Conservation (phyloP, 2,888 invertebrate genomes). For the Galerucella pusilla region DNA sequence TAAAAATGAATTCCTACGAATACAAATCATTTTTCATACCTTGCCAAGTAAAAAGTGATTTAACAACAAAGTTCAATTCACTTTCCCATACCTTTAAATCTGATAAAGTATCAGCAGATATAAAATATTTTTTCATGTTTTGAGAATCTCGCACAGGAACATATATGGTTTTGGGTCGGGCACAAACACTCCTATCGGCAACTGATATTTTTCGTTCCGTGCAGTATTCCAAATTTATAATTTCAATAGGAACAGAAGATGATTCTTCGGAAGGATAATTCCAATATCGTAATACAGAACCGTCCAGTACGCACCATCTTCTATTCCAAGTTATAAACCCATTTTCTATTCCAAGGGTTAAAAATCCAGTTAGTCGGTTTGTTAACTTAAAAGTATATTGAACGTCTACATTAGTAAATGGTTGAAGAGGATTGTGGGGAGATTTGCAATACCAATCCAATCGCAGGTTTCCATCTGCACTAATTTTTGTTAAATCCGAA, state of each 20-base stretch:
- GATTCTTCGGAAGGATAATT: conserved; percentile 51
- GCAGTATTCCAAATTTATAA: conserved; percentile 41
- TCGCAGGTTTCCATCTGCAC: conserved; percentile 14
- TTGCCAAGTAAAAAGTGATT: conserved; percentile 33
- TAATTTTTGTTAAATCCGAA: conserved; percentile 39
- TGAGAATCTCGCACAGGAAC: conserved; percentile 36
- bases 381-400: conserved; percentile 38
- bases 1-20: not conserved
- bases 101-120: conserved; percentile 42
- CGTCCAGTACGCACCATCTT: conserved; percentile 51
- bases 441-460: conserved; percentile 40
- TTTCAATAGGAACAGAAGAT: conserved; percentile 38
- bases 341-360: conserved; percentile 46
- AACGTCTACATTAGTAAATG: conserved; percentile 38
- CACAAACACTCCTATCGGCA: conserved; percentile 50
- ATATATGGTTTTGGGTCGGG: conserved; percentile 46
- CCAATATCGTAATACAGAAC: conserved; percentile 48
- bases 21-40: conserved; percentile 18
- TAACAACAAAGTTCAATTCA: conserved; percentile 36
- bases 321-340: conserved; percentile 47
- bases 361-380: conserved; percentile 44
- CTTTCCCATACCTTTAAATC: conserved; percentile 45
- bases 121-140: conserved; percentile 40
- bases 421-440: conserved; percentile 37
- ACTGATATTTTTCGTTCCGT: conserved; percentile 33